Conservation (phyloP, 2,113 vertebrate genomes). For the Zosterops pallidus region DNA sequence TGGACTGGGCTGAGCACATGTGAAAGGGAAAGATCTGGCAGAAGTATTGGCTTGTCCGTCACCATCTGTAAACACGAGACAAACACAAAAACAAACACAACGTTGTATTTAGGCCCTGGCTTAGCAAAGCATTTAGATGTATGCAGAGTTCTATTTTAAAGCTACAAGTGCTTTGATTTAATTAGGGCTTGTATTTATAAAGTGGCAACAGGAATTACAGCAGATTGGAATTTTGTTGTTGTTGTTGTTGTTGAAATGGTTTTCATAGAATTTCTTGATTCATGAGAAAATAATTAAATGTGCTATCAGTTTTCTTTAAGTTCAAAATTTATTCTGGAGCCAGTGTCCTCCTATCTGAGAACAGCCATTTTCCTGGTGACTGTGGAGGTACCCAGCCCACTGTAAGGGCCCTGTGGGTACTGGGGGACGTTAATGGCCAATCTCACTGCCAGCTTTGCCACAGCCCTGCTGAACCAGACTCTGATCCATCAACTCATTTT, state of each 20-base stretch:
- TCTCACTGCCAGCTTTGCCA: neutral
- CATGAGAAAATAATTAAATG: neutral
- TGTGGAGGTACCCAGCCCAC: neutral
- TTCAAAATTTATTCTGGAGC: neutral
- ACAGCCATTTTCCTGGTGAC: neutral
- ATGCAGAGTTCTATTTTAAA: neutral
- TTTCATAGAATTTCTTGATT: neutral
- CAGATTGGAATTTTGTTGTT: neutral
- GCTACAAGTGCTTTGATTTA: neutral
- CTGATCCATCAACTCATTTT: neutral
- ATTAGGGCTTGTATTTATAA: neutral
- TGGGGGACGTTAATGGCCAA: neutral
- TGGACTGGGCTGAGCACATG: accelerated
- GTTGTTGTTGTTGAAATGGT: neutral
- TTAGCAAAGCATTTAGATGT: neutral
- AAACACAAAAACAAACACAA: conserved; percentile 16
- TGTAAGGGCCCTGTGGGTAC: neutral
- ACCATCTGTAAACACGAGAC: neutral
- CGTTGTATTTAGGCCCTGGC: neutral
- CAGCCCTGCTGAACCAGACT: neutral
- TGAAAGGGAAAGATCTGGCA: conserved; percentile 30
- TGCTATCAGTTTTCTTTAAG: neutral
- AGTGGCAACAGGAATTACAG: neutral
- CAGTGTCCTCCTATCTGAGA: neutral
- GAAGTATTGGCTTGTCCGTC: neutral